Base-by-base conservation (phyloP, 2,113 vertebrate species). In the Dipodomys spectabilis region DNA sequence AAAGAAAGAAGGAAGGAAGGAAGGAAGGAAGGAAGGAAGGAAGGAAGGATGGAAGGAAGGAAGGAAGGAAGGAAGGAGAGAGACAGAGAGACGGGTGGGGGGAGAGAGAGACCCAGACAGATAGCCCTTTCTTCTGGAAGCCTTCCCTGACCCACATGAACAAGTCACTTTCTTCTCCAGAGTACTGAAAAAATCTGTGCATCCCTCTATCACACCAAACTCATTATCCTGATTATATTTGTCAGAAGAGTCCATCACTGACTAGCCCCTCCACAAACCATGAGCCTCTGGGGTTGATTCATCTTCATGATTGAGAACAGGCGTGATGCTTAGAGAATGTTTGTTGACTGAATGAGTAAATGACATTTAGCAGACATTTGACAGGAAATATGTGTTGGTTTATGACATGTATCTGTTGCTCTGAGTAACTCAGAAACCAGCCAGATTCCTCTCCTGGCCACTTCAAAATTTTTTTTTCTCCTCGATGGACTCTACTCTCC, bases 261-360 rank as follows among this genome's bases (percentile, higher is more conserved):
- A 27, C 13, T 23, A 25, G 6, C 65, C 16, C 30, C n/a, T 53
- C 44, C 32, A n/a, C 20, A 87, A 65, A 60, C 75, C 1, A 0
- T 60, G 35, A 91, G 91, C 62, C 88, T 90, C 4, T 0, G 93
- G 80, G 84, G 75, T 62, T 93, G 95, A 97, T 86, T 96, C 95
- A 96, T 93, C 85, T 62, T 93, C 28, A 9, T 6, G 5, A 72
- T 73, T 67, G 74, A 80, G 92, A 45, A 35, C 91, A 91, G 73
- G 82, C 82, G 93, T 87, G 88, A 67, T 86, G 62, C 86, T 88
- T 44, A 74, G 78, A 96, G 62, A 83, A 93, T 97, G 96, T 96
- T 94, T 96, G 96, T 93, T 96, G 97, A 95, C 30, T 95, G 94
- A 95, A 96, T 95, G 94, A 96, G 72, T 93, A 97, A 96, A 93